Evolutionary conservation across 2,797 vertebrate genomes (phyloP).

Genomic region (Coccyzus lansbergi): DNA sequence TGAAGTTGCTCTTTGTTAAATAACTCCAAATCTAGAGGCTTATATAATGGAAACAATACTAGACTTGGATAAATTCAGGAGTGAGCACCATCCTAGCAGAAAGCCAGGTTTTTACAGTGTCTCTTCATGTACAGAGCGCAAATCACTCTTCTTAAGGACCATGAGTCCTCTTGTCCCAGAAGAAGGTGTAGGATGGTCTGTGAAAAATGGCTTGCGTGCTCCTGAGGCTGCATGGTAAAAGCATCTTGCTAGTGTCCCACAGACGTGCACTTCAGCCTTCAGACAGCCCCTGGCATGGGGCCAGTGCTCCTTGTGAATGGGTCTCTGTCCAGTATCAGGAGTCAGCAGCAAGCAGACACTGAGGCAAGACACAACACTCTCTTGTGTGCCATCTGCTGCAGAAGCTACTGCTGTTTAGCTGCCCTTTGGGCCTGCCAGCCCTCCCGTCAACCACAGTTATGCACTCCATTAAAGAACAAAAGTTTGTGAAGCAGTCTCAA

Average conservation of each 20-base stretch:
- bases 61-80: not conserved
- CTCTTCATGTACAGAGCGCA: not conserved
- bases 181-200: not conserved
- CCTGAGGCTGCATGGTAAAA: not conserved
- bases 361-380: not conserved
- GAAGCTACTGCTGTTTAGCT: not conserved
- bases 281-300: not conserved
- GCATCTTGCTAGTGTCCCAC: not conserved
- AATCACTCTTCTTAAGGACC: not conserved
- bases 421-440: not conserved
- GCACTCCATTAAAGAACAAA: slow-evolving; percentile 13
- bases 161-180: not conserved
- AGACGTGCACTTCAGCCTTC: not conserved
- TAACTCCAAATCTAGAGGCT: not conserved
- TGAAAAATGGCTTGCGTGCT: not conserved
- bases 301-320: not conserved
- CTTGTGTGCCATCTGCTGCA: not conserved
- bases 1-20: not conserved
- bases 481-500: not conserved
- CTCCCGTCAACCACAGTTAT: slow-evolving; percentile 5
- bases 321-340: slow-evolving; percentile 50
- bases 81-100: not conserved
- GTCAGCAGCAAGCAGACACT: not conserved
- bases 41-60: slow-evolving; percentile 4
- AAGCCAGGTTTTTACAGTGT: not conserved